Conservation (phyloP, 1,140 invertebrate genomes). For the Heliconius hewitsoni region DNA sequence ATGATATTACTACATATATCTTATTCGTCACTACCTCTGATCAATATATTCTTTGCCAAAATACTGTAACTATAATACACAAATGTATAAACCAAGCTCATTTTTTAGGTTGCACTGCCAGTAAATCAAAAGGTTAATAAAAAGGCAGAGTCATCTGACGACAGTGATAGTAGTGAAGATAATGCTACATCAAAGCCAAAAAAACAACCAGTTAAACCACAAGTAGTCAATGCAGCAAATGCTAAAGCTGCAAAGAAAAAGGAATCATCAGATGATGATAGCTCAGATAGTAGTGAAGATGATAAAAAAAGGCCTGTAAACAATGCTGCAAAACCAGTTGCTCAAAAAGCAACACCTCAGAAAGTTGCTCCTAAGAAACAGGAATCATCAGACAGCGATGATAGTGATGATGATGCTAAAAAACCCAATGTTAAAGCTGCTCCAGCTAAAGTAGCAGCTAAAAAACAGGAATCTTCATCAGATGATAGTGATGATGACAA, state of each 20-base stretch:
- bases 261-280: conserved; percentile 52
- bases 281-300: conserved; percentile 48
- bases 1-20: conserved; percentile 54
- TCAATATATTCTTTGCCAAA: background rate
- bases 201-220: conserved; percentile 57
- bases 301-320: conserved; percentile 40
- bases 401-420: conserved; percentile 42
- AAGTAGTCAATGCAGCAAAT: conserved; percentile 41
- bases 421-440: conserved; percentile 33
- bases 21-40: conserved; percentile 78
- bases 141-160: conserved; percentile 57
- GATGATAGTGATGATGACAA: conserved; percentile 53
- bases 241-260: conserved; percentile 47
- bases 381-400: conserved; percentile 45
- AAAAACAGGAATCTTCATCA: conserved; percentile 49
- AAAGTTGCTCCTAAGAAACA: conserved; percentile 38
- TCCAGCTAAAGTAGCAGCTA: conserved; percentile 23
- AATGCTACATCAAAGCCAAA: conserved; percentile 61
- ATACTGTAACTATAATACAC: background rate
- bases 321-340: conserved; percentile 29
- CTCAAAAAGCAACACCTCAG: conserved; percentile 24
- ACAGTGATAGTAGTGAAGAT: conserved; percentile 65
- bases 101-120: background rate
- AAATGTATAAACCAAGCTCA: background rate
- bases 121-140: conserved; percentile 48